Base-by-base conservation (phyloP, 2,797 vertebrate genomes). In the Enteromius trimaculatus region DNA sequence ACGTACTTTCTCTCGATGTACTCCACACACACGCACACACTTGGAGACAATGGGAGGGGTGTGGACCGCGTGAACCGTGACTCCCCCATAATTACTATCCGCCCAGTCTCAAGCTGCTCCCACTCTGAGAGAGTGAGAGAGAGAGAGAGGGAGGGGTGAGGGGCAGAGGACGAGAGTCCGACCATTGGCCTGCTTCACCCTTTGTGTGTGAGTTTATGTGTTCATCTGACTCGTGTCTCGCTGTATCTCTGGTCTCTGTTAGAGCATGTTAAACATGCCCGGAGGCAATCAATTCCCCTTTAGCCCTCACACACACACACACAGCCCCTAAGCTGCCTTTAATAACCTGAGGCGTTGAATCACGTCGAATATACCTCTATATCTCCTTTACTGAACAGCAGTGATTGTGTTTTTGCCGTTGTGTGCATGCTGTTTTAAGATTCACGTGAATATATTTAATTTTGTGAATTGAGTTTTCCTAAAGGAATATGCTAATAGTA, bases 251-350 rank as follows among this genome's bases (percentile, higher is more conserved):
- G 77, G 66, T 86, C 76, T 72, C 83, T 83, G 83, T 80, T 86
- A 84, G 83, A 86, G 83, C 82, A 88, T 90, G 92, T 90, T 93
- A 85, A 93, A 93, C 93, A 91, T 91, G 91, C 91, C 93, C 91
- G 7, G 83, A 89, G 92, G 93, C 92, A 88, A 91, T 91, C 84
- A 82, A 90, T 90, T 91, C 92, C 92, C 92, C 92, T 90, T 89
- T 80, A 62, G 90, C 91, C 65, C 88, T 88, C 87, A 75, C 66
- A 74, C 85, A 81, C 77, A 39, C 42, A 34, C 31, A 69, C 11
- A 16, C 75, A 70, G 66, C 65, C 71, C 70, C 70, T 86, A 83
- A 86, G 84, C 88, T 84, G 81, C 71, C 84, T 87, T 82, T 87
- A 89, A 89, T 90, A 90, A 88, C 80, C 88, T 80, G 86, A 90